Conservation (phyloP, 1,140 invertebrate species). For the Solen grandis region DNA sequence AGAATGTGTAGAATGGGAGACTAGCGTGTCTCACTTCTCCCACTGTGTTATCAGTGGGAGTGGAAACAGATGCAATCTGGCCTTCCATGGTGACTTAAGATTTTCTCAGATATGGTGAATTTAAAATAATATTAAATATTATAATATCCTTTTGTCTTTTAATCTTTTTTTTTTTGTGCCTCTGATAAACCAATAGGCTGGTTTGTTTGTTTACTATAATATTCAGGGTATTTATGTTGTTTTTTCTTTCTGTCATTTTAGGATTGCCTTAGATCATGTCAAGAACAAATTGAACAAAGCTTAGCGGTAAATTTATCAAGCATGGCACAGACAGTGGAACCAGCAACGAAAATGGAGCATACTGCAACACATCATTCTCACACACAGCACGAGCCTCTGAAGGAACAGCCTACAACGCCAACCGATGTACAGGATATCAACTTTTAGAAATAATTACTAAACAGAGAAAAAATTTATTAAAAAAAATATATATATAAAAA, state of each 20-base stretch:
- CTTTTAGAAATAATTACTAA: slow-evolving; percentile 49
- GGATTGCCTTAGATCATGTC: slow-evolving; percentile 88
- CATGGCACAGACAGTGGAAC: slow-evolving; percentile 42
- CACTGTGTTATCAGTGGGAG: no score
- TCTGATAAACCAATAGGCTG: no score
- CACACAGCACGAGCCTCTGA: slow-evolving; percentile 68
- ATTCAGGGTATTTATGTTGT: no score
- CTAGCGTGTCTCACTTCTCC: no score
- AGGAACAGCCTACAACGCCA: slow-evolving; percentile 89
- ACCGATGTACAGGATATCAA: slow-evolving; percentile 85
- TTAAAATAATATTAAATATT: no score
- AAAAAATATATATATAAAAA: neutral
- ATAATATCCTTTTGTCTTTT: no score
- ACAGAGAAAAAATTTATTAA: neutral
- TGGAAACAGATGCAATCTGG: no score
- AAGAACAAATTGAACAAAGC: slow-evolving; percentile 88
- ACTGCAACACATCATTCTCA: slow-evolving; percentile 55
- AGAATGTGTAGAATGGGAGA: no score
- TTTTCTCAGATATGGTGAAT: no score
- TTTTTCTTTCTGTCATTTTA: slow-evolving; percentile 79
- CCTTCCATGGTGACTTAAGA: no score
- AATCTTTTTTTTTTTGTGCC: no score
- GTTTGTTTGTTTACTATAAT: no score
- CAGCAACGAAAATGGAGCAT: slow-evolving; percentile 64
- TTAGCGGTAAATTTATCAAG: slow-evolving; percentile 83